These are phyloP conservation scores for Eriosoma lanigerum DNA, from an alignment of 1,140 invertebrate genomes.

Conservation along the genomic window DNA sequence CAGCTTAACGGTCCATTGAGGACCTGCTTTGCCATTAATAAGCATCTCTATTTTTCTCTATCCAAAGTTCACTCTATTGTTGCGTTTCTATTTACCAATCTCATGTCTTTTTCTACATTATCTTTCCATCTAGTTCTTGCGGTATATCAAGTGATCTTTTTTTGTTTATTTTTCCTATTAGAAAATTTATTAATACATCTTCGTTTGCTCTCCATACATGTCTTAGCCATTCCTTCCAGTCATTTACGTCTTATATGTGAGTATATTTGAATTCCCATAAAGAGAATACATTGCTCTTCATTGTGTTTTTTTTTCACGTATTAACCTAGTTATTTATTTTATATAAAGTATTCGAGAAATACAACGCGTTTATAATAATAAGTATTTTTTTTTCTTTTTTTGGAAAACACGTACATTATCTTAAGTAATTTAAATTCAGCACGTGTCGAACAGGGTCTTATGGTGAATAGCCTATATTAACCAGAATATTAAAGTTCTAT, in stretches of 20 bases:
- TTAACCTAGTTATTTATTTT: neutral
- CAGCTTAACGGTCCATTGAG: no score
- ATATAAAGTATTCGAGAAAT: no score
- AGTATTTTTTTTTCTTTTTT: no score
- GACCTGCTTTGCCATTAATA: no score
- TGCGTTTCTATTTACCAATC: no score
- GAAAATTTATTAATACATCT: neutral
- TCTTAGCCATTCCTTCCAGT: neutral
- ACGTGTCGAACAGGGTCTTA: neutral
- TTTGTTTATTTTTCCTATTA: neutral
- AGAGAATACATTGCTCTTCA: neutral
- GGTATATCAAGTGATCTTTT: neutral
- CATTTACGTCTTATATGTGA: constrained; percentile 8
- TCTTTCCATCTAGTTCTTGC: constrained; percentile 2
- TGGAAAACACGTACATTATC: neutral
- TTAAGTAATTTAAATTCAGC: neutral
- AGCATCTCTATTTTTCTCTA: no score
- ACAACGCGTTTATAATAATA: no score
- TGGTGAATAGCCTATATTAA: neutral
- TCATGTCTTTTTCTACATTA: neutral
- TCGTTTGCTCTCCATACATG: neutral
- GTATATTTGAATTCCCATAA: neutral
- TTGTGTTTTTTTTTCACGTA: neutral
- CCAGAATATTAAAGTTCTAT: constrained; percentile 11
- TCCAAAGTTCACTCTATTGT: no score